Evolutionary conservation across 2,113 vertebrate species (phyloP), one percentile per base, ranked within the genome.

Genomic region (Piprites chloris): DNA sequence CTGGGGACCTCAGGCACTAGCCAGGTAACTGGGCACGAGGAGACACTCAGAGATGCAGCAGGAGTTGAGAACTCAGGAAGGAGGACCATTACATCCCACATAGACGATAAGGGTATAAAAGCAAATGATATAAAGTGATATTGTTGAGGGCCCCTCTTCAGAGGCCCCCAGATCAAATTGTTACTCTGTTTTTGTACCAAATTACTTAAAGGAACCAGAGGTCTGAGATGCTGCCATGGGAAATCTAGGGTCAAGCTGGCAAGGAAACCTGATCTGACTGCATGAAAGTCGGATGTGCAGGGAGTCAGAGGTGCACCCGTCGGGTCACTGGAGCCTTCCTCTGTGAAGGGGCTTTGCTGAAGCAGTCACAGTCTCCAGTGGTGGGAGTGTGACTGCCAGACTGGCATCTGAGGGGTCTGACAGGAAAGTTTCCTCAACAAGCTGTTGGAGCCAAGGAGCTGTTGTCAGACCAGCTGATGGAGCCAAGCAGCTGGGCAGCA

Each of bases 291-390:
- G 12, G 30, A 17, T 5, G 42, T 55, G 41, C 47, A 47, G 41
- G 56, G 65, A 20, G 28, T 11, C 66, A 30, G 74, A 33, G 74
- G 27, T 5, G 55, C 33, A 12, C 12, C 14, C 4, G 0, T 9
- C 1, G 19, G 32, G 39, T 24, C 65, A 2, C 46, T 39, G 55
- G 46, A 19, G 33, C 37, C 9, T 7, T 32, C 18, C 3, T 9
- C 73, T 28, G 33, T 2, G 0, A 7, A 47, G 30, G 17, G 33
- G n/a, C 15, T 77, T 33, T 1, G 0, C 24, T 55, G 2, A 74
- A 69, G 63, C 28, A 1, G 23, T 10, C 41, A 7, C 2, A 46
- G 5, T 37, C 47, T 3, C 12, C 4, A 47, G 8, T 14, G 47
- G 4, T 23, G 37, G 39, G 23, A 6, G 19, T 30, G 47, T 6